Base-by-base conservation (phyloP, 2,113 vertebrate genomes). In the Zosterops borbonicus region DNA sequence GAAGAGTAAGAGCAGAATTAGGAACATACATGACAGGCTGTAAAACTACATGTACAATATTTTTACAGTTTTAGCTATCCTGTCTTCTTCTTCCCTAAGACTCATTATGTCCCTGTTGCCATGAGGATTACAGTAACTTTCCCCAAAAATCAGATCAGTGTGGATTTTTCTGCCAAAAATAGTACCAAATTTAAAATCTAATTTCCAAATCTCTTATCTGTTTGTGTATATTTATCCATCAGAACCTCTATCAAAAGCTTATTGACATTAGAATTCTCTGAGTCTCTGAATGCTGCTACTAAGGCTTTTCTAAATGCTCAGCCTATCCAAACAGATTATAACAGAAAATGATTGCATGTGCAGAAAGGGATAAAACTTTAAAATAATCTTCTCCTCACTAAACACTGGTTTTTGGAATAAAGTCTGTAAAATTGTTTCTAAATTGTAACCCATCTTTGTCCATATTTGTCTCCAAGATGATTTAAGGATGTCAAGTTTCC, bases 61-160 rank as follows among this genome's bases (percentile, higher is more conserved):
- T 81, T 90, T 91, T 89, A 56, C 60, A 89, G 65, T 68, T 93
- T 92, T 95, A 96, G 35, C 50, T 83, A 12, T 92, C 19, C 73
- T 37, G 31, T 83, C 53, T 59, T 39, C 23, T 64, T 74, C 19
- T 9, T 87, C 49, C 62, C 53, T 82, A 87, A 79, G 88, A 77
- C 52, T 94, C 63, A 68, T 87, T 78, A 70, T 73, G 28, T 78
- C 44, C 44, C 75, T 59, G 33, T 80, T 79, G 53, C 53, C 41
- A 16, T 65, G 35, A 92, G 42, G 64, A 84, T 91, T 91, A 90
- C 21, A 76, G 67, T 76, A 88, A 77, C 58, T 77, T 91, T 76
- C 20, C 33, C 39, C 86, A 89, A 69, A 31, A 82, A 20, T 82
- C n/a, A 83, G 53, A 88, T 81, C 53, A 73, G 15, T 81, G 59